Evolutionary conservation across 1,140 invertebrate genomes (phyloP).

Genomic region (Patella vulgata): DNA sequence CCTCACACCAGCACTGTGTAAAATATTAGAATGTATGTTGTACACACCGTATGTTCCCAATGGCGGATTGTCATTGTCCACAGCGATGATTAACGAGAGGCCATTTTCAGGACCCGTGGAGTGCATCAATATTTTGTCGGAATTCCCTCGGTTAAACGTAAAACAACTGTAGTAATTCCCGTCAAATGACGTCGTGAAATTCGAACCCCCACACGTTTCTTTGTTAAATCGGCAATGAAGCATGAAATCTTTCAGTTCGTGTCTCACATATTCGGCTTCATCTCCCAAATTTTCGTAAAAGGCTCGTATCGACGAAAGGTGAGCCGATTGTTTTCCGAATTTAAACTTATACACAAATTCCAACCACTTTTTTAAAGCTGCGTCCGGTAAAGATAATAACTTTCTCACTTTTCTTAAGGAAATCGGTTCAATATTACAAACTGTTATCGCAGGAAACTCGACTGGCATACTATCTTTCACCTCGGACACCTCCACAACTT

Average conservation of each 20-base stretch:
- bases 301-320: conserved; percentile 52
- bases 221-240: conserved; percentile 56
- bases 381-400: conserved; percentile 15
- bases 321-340: conserved; percentile 25
- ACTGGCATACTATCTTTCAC: conserved; percentile 61
- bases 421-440: conserved; percentile 58
- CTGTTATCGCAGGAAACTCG: conserved; percentile 56
- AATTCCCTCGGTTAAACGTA: conserved; percentile 54
- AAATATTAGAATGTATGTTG: conserved; percentile 54
- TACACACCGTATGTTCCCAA: conserved; percentile 54
- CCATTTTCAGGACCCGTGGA: conserved; percentile 59
- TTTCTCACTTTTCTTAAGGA: conserved; percentile 46
- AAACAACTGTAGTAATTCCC: conserved; percentile 62
- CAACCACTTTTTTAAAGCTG: conserved; percentile 46
- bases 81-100: conserved; percentile 53
- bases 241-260: conserved; percentile 51
- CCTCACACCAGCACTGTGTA: conserved; percentile 62
- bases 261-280: conserved; percentile 47
- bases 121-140: conserved; percentile 50
- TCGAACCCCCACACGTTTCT: conserved; percentile 40
- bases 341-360: conserved; percentile 34
- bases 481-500: conserved; percentile 58
- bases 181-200: conserved; percentile 54
- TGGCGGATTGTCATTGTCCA: conserved; percentile 58
- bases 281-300: conserved; percentile 57